Conservation (phyloP, 92 coral and sea anemone species). For the Virgularia gustaviana region DNA sequence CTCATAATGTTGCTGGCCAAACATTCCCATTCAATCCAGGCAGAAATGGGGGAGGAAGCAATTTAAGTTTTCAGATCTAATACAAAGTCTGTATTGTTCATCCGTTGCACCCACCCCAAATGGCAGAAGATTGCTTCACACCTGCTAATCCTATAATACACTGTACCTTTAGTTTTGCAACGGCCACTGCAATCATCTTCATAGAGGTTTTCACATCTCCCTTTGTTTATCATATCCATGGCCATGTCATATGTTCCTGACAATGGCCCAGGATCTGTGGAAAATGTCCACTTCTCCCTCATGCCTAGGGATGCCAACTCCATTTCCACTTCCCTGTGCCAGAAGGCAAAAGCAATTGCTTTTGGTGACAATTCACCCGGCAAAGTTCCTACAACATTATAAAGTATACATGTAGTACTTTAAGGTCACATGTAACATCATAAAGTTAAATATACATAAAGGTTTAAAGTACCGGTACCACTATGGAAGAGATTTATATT, state of each 20-base stretch:
- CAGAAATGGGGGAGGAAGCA: no score
- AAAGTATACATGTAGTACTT: no score
- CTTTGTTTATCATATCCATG: not conserved
- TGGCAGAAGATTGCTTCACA: no score
- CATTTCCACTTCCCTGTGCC: not conserved
- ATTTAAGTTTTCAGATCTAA: no score
- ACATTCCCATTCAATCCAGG: not conserved
- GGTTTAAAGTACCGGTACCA: no score
- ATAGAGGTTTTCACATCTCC: not conserved
- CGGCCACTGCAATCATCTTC: not conserved
- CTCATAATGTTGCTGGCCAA: no score
- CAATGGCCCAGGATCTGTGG: not conserved
- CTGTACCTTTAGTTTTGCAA: not conserved
- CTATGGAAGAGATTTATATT: no score
- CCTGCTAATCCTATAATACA: no score
- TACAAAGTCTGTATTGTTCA: no score
- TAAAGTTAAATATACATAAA: no score
- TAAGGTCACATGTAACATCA: no score
- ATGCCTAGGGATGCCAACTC: not conserved
- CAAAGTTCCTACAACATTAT: not conserved
- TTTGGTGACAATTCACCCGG: conserved; percentile 10
- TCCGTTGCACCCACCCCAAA: no score
- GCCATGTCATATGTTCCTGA: not conserved
- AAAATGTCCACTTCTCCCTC: not conserved
- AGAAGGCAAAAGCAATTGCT: not conserved